phyloP scores from a whole-genome alignment of 2,797 vertebrate genomes.

The Todus mexicanus region DNA sequence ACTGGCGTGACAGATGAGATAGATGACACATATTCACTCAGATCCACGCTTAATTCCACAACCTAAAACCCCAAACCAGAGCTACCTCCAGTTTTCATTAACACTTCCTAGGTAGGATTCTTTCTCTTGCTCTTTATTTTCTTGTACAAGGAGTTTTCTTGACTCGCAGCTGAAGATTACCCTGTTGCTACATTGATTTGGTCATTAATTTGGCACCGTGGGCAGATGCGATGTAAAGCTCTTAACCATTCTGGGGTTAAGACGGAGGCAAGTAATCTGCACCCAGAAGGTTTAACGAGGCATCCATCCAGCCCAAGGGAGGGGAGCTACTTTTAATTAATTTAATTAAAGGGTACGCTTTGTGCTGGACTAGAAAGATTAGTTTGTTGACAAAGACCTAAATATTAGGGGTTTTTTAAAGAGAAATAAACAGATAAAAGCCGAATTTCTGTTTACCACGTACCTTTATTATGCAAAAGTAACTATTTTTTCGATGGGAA shows the following conservation, averaged over 20 bases:
- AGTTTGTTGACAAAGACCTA: background rate
- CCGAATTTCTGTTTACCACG: background rate
- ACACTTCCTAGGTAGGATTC: conserved; percentile 11
- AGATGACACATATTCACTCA: background rate
- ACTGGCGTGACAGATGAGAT: background rate
- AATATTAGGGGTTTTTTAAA: background rate
- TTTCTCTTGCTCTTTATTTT: background rate
- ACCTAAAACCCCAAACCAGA: background rate
- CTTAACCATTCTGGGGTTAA: background rate
- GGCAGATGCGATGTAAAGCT: conserved; percentile 52
- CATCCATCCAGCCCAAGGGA: conserved; percentile 43
- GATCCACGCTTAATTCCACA: background rate
- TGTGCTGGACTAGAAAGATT: background rate
- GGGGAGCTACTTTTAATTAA: conserved; percentile 37
- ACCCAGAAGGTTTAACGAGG: conserved; percentile 35
- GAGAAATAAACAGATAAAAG: background rate
- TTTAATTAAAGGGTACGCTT: conserved; percentile 44
- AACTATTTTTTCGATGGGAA: background rate
- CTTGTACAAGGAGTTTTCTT: background rate
- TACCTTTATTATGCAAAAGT: background rate
- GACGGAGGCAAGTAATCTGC: conserved; percentile 39
- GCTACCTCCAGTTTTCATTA: background rate
- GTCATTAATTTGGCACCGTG: conserved; percentile 28
- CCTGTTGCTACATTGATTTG: conserved; percentile 40
- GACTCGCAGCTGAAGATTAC: conserved; percentile 11